Conservation (phyloP, 2,888 invertebrate species). For the Chamaedrilus cognettii region DNA sequence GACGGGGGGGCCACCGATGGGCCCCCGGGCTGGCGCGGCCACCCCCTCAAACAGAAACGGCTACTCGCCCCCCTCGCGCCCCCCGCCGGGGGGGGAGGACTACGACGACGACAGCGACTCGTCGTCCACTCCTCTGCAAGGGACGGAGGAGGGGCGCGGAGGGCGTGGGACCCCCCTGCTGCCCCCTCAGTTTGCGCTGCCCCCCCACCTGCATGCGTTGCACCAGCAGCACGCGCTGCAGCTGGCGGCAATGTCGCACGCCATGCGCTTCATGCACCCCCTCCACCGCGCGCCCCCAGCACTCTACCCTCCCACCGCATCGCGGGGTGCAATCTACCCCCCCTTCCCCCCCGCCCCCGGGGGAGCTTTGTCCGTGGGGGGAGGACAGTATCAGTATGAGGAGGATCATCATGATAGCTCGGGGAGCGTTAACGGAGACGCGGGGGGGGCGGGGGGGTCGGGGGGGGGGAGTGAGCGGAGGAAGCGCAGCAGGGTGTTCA, state of each 20-base stretch:
- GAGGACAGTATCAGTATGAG: no score
- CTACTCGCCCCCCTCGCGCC: no score
- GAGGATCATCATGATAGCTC: neutral
- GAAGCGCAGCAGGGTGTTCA: constrained; percentile 19
- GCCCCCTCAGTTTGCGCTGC: neutral
- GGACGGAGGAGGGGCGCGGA: no score
- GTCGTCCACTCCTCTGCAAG: neutral
- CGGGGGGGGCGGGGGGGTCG: no score
- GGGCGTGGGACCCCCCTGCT: neutral
- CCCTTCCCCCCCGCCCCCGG: no score
- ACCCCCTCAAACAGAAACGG: no score
- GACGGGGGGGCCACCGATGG: no score
- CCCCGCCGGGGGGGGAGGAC: no score
- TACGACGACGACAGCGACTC: neutral
- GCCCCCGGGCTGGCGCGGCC: no score
- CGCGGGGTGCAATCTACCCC: neutral
- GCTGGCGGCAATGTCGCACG: constrained; percentile 18
- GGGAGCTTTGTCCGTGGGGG: no score
- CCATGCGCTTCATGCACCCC: constrained; percentile 8
- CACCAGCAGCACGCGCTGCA: constrained; percentile 16
- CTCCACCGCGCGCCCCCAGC: no score
- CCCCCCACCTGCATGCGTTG: constrained; percentile 3
- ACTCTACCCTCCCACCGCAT: neutral
- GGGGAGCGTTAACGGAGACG: constrained; percentile 2
- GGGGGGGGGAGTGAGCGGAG: neutral